A percentile compares a stretch with the other conserved stretches of the same genome.
Conservation (phyloP, 1,140 invertebrate species). For the Matsumurasca onukii region DNA sequence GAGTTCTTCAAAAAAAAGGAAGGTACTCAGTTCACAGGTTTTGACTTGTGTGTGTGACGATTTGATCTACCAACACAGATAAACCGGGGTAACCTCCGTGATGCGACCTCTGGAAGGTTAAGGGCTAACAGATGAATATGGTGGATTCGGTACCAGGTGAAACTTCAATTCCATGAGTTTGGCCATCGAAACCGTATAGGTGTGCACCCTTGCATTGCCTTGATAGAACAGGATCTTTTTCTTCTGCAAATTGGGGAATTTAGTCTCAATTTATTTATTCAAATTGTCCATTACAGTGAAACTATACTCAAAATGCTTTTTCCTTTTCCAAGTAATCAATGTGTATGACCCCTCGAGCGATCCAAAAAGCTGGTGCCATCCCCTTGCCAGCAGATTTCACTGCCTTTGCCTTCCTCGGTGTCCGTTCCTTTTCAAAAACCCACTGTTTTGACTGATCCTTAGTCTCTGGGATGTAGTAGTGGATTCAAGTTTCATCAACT, state of each 20-base stretch:
- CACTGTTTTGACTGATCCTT: neutral
- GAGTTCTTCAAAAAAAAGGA: no score
- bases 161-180: neutral
- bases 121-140: no score
- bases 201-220: neutral
- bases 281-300: neutral
- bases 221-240: no score
- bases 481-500: neutral
- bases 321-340: no score
- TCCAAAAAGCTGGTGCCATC: neutral
- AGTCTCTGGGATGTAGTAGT: neutral
- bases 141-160: no score
- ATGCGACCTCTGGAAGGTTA: no score
- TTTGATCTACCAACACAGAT: no score
- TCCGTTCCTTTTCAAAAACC: neutral
- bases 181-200: neutral
- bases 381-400: neutral
- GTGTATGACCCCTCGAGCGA: neutral
- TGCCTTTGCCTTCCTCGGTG: conserved; percentile 1
- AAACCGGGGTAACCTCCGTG: no score
- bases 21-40: no score
- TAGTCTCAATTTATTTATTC: neutral
- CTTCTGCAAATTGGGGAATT: neutral
- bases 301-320: neutral
- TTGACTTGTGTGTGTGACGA: no score